Conservation (phyloP, 2,113 vertebrate genomes). For the Brevimyrus niger region DNA sequence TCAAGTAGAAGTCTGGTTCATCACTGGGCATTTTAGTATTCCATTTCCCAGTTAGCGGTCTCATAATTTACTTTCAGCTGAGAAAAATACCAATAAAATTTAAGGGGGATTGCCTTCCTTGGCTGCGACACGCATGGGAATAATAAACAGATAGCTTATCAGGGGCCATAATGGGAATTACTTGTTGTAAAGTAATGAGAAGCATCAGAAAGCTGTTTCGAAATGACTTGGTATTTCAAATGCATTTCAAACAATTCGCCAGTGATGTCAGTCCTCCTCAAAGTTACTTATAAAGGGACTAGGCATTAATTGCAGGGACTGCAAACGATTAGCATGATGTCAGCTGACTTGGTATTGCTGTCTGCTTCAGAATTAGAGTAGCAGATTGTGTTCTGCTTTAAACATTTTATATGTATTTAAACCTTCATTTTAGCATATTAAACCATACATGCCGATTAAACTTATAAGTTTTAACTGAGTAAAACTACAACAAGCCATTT, state of each 20-base stretch:
- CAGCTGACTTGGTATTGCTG: not conserved
- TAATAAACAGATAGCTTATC: slow-evolving; percentile 17
- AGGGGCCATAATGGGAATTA: not conserved
- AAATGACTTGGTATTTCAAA: slow-evolving; percentile 13
- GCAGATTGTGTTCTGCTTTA: not conserved
- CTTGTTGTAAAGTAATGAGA: slow-evolving; percentile 12
- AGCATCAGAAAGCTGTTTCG: not conserved
- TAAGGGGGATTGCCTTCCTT: not conserved
- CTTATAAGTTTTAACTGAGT: not conserved
- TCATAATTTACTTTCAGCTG: slow-evolving; percentile 1
- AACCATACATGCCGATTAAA: not conserved
- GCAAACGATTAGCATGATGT: not conserved
- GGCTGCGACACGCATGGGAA: not conserved
- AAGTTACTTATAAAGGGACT: not conserved
- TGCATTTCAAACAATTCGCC: slow-evolving; percentile 6
- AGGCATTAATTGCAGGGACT: not conserved
- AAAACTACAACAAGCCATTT: not conserved
- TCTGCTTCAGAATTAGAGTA: not conserved
- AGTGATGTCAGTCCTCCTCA: not conserved
- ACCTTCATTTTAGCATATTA: not conserved
- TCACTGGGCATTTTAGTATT: not conserved
- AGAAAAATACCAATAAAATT: slow-evolving; percentile 5
- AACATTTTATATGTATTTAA: slow-evolving; percentile 4
- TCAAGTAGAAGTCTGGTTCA: not conserved
- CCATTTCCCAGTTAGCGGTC: not conserved